Evolutionary conservation across 2,888 invertebrate species (phyloP), one percentile per base, ranked within the genome.

Genomic region (Panzeria rudis): DNA sequence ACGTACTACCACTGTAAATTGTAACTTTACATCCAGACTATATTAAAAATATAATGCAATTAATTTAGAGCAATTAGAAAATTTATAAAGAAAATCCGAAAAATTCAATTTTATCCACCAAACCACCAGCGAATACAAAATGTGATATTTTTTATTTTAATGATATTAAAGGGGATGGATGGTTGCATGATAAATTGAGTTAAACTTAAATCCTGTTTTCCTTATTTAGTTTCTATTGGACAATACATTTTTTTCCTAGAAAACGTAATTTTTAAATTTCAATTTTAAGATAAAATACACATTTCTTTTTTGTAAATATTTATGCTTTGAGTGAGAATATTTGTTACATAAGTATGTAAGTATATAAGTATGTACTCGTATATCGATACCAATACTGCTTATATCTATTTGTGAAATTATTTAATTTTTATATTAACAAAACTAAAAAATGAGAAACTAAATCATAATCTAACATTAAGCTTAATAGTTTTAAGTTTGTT

Each of bases 101-200:
- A 69, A 72, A 52, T 77, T 83, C 59, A 77, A 85, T 85, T 80
- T 83, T 17, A 71, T 17, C 29, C 71, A 59, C 54, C 69, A 73
- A 52, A 79, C 85, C 85, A 84, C 86, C 86, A 82, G 85, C 87
- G 80, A 86, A 80, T 75, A 84, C 79, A 50, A 83, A 75, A 85
- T 87, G 87, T 87, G 87, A 87, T 87, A 87, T 87, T 86, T 87
- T 84, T 77, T 56, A 73, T 85, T 85, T 79, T 50, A 75, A 61
- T 72, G 17, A 76, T 78, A 82, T 61, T 52, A 50, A 41, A 73
- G 44, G 54, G 41, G 62, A 69, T n/a, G 41, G 29, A 76, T 44
- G 35, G 59, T 41, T 41, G 52, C 52, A 59, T 59, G 25, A 59
- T 59, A 50, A 23, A 25, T 68, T 64, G 35, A 79, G 44, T 64